Percentiles rank a stretch among this genome's conserved stretches.
Conservation (phyloP, 2,888 invertebrate genomes). For the Dinocampus coccinellae region DNA sequence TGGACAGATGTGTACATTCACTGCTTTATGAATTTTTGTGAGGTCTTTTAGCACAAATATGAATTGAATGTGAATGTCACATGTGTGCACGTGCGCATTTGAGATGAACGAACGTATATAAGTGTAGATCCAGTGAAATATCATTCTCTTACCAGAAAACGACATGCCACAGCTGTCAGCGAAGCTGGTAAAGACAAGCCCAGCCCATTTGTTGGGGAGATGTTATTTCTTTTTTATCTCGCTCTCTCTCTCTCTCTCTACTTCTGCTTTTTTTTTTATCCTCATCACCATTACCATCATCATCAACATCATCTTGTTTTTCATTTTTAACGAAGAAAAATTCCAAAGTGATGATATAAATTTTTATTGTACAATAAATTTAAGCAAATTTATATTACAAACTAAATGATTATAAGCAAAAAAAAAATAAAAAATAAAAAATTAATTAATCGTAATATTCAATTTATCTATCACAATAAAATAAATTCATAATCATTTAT, state of each 20-base stretch:
- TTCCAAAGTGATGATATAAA: constrained; percentile 13
- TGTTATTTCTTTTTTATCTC: not conserved
- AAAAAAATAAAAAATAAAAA: not conserved
- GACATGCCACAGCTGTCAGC: constrained; percentile 5
- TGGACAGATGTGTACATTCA: not conserved
- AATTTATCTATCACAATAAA: too few species aligned
- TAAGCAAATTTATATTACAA: not conserved
- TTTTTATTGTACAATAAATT: not conserved
- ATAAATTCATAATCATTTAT: not conserved
- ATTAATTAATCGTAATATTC: too few species aligned
- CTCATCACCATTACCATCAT: too few species aligned
- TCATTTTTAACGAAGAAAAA: not conserved
- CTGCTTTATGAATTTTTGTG: not conserved
- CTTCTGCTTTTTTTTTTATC: too few species aligned
- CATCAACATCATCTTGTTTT: not conserved
- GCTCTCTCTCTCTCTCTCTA: not conserved
- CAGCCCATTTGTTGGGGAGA: constrained; percentile 1
- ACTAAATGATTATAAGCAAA: not conserved
- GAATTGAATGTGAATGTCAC: constrained; percentile 1
- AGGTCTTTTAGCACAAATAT: not conserved
- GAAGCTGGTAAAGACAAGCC: constrained; percentile 7
- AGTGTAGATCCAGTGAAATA: not conserved
- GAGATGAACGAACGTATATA: not conserved
- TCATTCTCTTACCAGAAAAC: constrained; percentile 8
- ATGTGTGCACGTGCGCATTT: not conserved